Conservation (phyloP, 2,113 vertebrate genomes). For the Plectropomus leopardus region DNA sequence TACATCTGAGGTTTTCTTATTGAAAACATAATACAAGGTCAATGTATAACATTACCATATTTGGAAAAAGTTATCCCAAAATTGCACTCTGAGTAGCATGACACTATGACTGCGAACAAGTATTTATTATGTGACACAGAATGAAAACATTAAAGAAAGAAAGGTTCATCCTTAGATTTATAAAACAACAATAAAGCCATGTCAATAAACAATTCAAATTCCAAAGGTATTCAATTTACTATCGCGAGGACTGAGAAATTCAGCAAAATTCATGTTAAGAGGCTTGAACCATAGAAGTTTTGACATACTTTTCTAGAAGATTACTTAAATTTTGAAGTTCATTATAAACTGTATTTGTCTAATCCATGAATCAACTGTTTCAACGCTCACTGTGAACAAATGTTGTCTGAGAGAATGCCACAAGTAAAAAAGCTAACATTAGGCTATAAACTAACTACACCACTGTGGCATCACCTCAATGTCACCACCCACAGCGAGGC, state of each 20-base stretch:
- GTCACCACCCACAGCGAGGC: too few species aligned
- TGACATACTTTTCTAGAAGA: too few species aligned
- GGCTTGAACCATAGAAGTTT: too few species aligned
- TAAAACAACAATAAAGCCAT: not conserved
- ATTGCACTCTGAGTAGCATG: not conserved
- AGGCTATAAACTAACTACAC: too few species aligned
- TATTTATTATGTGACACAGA: not conserved
- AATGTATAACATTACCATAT: not conserved
- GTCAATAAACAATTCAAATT: not conserved
- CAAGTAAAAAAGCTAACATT: too few species aligned
- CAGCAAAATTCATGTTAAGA: not conserved
- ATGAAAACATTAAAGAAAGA: not conserved
- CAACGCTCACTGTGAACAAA: not conserved
- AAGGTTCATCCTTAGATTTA: not conserved
- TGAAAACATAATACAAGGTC: constrained; percentile 22
- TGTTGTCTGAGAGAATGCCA: not conserved
- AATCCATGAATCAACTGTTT: not conserved
- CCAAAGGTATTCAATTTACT: not conserved
- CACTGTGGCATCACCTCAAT: too few species aligned
- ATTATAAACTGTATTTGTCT: too few species aligned
- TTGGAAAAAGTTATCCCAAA: not conserved
- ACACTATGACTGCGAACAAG: not conserved
- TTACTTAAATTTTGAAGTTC: too few species aligned
- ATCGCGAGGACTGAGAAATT: not conserved
- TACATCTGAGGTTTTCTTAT: constrained; percentile 9